Conservation (phyloP, 2,797 vertebrate species). For the Epinephelus coioides region DNA sequence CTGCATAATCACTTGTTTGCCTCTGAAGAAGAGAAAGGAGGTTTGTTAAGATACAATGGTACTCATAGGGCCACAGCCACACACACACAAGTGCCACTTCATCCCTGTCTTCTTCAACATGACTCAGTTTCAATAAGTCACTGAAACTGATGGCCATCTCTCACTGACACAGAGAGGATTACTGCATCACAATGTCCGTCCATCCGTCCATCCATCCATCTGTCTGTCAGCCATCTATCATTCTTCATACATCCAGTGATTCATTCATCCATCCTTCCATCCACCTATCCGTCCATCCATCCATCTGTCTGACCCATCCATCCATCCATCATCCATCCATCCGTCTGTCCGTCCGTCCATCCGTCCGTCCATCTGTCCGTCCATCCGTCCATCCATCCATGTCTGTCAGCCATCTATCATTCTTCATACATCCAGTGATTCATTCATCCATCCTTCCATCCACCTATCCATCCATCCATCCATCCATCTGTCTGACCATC, state of each 20-base stretch:
- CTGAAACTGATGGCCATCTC: slow-evolving; percentile 39
- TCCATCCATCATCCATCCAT: not conserved
- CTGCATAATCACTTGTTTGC: slow-evolving; percentile 69
- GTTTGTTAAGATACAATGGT: slow-evolving; percentile 58
- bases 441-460: not conserved
- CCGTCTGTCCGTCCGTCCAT: not conserved
- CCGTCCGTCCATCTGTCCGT: not conserved
- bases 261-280: not conserved
- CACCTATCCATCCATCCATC: not conserved
- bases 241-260: slow-evolving; percentile 5
- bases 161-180: slow-evolving; percentile 23
- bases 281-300: not conserved
- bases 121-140: slow-evolving; percentile 27
- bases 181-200: slow-evolving; percentile 8
- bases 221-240: too few relatives aligned
- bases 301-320: not conserved
- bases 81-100: slow-evolving; percentile 13
- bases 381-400: not conserved
- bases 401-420: not conserved
- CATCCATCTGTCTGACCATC: too few relatives aligned
- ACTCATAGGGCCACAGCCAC: slow-evolving; percentile 43
- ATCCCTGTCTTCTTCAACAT: slow-evolving; percentile 28
- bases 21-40: slow-evolving; percentile 59
- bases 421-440: too few relatives aligned
- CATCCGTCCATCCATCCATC: slow-evolving; percentile 11